phyloP scores from a whole-genome alignment of 2,797 vertebrate species.

The Sphenopsis melanotis region DNA sequence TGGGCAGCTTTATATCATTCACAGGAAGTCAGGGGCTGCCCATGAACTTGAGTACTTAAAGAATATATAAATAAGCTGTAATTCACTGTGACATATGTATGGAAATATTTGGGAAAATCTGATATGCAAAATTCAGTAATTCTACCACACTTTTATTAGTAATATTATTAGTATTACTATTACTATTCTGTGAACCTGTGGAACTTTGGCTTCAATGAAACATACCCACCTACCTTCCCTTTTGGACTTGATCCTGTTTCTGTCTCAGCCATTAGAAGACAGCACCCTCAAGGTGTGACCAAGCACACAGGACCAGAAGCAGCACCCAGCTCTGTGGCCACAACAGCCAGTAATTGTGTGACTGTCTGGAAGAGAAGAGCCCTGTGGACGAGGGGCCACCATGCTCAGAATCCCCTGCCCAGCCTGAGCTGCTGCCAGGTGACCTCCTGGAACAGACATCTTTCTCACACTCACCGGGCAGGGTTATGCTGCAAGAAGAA shows the following conservation, averaged over 20 bases:
- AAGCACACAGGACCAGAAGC: neutral
- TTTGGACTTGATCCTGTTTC: neutral
- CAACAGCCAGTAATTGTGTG: neutral
- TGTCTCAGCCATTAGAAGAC: neutral
- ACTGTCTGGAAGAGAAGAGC: neutral
- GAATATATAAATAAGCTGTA: neutral
- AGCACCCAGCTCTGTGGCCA: neutral
- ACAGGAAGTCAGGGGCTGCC: neutral
- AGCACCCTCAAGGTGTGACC: neutral
- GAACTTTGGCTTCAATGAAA: neutral
- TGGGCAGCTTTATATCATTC: neutral
- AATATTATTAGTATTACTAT: neutral
- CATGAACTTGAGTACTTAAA: rapidly evolving
- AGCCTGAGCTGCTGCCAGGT: neutral
- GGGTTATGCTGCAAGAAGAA: neutral
- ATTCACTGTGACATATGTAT: neutral
- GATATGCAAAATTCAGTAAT: neutral
- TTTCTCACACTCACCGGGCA: neutral
- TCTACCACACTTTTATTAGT: neutral
- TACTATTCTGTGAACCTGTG: neutral
- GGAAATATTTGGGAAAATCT: neutral
- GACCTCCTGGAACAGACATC: neutral
- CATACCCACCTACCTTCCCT: neutral
- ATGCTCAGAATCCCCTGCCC: neutral
- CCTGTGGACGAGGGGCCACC: neutral